These are phyloP conservation scores for Seison nebaliae DNA, from an alignment of 1,140 invertebrate species.

Conservation along the genomic window DNA sequence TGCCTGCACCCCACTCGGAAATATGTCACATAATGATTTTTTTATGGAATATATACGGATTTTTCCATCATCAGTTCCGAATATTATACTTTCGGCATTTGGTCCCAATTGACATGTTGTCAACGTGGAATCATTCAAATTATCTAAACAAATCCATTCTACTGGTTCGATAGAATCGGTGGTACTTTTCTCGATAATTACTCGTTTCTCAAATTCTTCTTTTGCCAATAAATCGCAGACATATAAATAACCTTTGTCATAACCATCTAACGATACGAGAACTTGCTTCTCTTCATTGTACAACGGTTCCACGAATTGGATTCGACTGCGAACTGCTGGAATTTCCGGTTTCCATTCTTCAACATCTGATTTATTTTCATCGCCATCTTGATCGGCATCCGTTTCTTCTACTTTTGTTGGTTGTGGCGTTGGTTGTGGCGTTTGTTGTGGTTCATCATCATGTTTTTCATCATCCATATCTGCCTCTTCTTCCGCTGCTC, in stretches of 20 bases:
- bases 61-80: too few relatives aligned
- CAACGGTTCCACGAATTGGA: slow-evolving; percentile 21
- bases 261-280: slow-evolving; percentile 34
- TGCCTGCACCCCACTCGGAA: too few relatives aligned
- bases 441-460: slow-evolving; percentile 1
- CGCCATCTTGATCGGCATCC: slow-evolving; percentile 5
- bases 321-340: slow-evolving; percentile 21
- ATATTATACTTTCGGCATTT: too few relatives aligned
- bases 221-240: slow-evolving; percentile 31
- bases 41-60: too few relatives aligned
- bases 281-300: slow-evolving; percentile 21
- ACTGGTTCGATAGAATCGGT: too few relatives aligned
- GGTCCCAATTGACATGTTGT: too few relatives aligned
- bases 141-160: too few relatives aligned
- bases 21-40: too few relatives aligned
- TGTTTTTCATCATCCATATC: slow-evolving; percentile 13
- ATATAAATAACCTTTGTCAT: slow-evolving; percentile 46
- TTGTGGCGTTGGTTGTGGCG: too few relatives aligned
- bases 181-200: slow-evolving; percentile 14
- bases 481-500: slow-evolving; percentile 13
- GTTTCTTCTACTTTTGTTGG: background rate
- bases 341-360: slow-evolving; percentile 25
- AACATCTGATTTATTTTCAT: slow-evolving; percentile 14
- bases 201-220: slow-evolving; percentile 16
- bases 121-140: too few relatives aligned